Evolutionary conservation across 1,140 invertebrate species (phyloP).

Genomic region (Theocolax elegans): DNA sequence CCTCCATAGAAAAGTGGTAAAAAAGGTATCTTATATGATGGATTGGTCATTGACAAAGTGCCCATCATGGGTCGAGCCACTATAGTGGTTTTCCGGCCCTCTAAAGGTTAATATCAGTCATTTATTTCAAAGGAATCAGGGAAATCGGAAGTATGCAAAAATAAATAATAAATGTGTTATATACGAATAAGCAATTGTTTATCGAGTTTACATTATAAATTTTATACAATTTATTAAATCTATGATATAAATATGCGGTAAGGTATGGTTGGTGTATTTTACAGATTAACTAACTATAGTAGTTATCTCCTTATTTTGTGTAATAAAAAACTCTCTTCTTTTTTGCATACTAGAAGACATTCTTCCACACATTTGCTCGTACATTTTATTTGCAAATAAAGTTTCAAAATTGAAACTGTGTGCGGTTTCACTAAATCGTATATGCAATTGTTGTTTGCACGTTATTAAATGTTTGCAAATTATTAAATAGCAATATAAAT

Average conservation of each 20-base stretch:
- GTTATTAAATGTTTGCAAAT: neutral
- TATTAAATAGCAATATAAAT: neutral
- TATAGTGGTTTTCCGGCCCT: too few species aligned
- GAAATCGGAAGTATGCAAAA: too few species aligned
- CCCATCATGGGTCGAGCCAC: too few species aligned
- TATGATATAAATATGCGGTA: slow-evolving; percentile 32
- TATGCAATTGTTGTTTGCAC: slow-evolving; percentile 20
- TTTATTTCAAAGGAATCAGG: too few species aligned
- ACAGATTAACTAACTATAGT: slow-evolving; percentile 28
- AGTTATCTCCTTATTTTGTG: slow-evolving; percentile 43
- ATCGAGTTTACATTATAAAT: slow-evolving; percentile 52
- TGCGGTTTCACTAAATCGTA: neutral
- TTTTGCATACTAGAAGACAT: slow-evolving; percentile 40
- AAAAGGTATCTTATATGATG: too few species aligned
- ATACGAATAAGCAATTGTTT: slow-evolving; percentile 15
- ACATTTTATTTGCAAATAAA: slow-evolving; percentile 50
- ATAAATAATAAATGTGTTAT: too few species aligned
- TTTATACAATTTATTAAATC: slow-evolving; percentile 56
- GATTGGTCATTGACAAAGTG: too few species aligned
- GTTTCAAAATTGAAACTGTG: slow-evolving; percentile 23
- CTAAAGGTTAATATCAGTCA: too few species aligned
- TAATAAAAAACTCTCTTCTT: slow-evolving; percentile 57
- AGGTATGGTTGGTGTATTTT: slow-evolving; percentile 12
- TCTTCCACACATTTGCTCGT: slow-evolving; percentile 26
- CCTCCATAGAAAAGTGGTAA: too few species aligned